These are phyloP conservation scores for Embidobia sp. DNA, from an alignment of 2,888 invertebrate genomes.

Conservation along the genomic window DNA sequence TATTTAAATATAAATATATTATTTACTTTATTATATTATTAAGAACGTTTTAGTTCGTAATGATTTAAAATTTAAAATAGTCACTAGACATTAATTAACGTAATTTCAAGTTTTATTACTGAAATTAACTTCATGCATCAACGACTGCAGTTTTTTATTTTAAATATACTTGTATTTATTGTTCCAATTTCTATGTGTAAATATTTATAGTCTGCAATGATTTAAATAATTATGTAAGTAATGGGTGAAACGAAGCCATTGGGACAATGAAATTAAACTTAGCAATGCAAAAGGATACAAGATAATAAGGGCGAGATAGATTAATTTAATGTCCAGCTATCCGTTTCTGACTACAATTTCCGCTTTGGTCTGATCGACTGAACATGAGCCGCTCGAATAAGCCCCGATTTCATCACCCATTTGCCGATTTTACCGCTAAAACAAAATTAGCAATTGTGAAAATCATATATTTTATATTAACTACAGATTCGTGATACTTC, in stretches of 20 bases:
- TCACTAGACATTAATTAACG: too few relatives aligned
- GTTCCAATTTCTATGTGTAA: background rate
- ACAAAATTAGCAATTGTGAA: constrained; percentile 17
- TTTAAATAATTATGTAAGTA: constrained; percentile 37
- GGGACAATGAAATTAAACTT: constrained; percentile 50
- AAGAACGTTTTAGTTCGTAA: too few relatives aligned
- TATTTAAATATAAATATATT: too few relatives aligned
- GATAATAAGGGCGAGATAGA: constrained; percentile 52
- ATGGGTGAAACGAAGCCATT: constrained; percentile 26
- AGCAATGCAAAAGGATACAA: constrained; percentile 47
- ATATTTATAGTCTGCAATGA: background rate
- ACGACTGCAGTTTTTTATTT: too few relatives aligned
- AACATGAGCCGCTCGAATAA: constrained; percentile 42
- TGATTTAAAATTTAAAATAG: too few relatives aligned
- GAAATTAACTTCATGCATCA: too few relatives aligned
- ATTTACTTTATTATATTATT: too few relatives aligned
- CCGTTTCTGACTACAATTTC: constrained; percentile 59
- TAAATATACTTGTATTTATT: background rate
- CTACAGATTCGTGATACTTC: background rate
- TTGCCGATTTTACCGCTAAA: constrained; percentile 22
- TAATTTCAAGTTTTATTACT: too few relatives aligned
- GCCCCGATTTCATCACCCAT: constrained; percentile 33
- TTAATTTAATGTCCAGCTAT: constrained; percentile 56
- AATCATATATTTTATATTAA: constrained; percentile 15
- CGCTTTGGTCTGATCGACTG: constrained; percentile 48